phyloP scores from a whole-genome alignment of 1,140 invertebrate species.

The Carposina sasakii region DNA sequence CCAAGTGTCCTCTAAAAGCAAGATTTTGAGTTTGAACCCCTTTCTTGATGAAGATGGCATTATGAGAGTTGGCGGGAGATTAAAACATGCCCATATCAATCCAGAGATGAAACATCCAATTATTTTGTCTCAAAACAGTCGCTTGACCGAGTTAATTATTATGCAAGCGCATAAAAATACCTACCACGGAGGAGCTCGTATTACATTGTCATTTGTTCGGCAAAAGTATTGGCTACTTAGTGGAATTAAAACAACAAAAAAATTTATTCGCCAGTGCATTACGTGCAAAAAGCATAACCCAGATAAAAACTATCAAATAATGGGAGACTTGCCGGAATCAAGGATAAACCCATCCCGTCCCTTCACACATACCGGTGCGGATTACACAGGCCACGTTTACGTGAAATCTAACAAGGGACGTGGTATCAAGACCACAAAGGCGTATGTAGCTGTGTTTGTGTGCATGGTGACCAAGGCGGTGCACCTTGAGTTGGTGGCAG shows the following conservation, averaged over 20 bases:
- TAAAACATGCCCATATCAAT: conserved; percentile 10
- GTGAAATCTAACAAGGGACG: conserved; percentile 25
- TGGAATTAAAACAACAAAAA: conserved; percentile 11
- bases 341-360: conserved; percentile 14
- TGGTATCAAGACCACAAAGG: conserved; percentile 29
- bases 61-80: conserved; percentile 29
- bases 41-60: conserved; percentile 15
- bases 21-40: conserved; percentile 11
- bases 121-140: conserved; percentile 16
- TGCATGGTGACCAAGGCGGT: conserved; percentile 50
- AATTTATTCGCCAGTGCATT: conserved; percentile 13
- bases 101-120: conserved; percentile 15
- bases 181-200: conserved; percentile 28
- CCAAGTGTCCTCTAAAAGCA: conserved; percentile 3
- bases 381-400: conserved; percentile 38
- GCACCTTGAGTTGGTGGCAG: conserved; percentile 54
- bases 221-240: conserved; percentile 31
- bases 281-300: conserved; percentile 19
- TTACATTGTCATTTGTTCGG: conserved; percentile 21
- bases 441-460: conserved; percentile 50
- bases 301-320: conserved; percentile 19
- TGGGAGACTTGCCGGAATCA: conserved; percentile 34
- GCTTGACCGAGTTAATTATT: conserved; percentile 23
- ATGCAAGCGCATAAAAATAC: conserved; percentile 16
- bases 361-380: conserved; percentile 32